Evolutionary conservation across 2,113 vertebrate genomes (phyloP), one percentile per base, ranked within the genome.

Genomic region (Chelonoidis abingdonii): DNA sequence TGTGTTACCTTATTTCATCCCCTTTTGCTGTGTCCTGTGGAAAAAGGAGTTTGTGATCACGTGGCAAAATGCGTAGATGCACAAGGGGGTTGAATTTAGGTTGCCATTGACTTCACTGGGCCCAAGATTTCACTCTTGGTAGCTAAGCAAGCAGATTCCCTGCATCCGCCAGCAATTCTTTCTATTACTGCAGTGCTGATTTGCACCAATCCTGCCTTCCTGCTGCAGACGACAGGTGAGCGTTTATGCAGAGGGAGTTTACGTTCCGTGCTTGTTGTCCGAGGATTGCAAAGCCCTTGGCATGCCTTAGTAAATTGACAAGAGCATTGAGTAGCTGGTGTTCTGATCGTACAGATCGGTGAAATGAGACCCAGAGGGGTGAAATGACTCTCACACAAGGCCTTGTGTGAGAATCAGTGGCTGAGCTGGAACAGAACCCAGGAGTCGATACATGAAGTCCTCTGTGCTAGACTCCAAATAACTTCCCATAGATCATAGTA

Each of bases 351-450:
- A 29, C 62, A 84, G 49, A 54, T 25, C 16, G 76, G 92, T 38
- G 25, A 13, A 38, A 38, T 0, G 22, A 62, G 57, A 76, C 89
- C 38, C 0, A 0, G 80, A 44, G 47, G 47, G 47, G 10, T 2
- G 35, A 5, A 8, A 27, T 4, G 56, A 1, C 3, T 52, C 3
- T 44, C 1, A 2, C 0, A 50, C 81, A 2, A 41, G 31, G 38
- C 88, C 76, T 75, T 25, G 38, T 47, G 9, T 44, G 75, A 13
- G 75, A 13, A 14, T 47, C 41, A 47, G 38, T 10, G 76, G 8
- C 0, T 1, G 57, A 41, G 1, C 38, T 22, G 38, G 14, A 12
- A 5, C 44, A 38, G 89, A 35, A 0, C 0, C 2, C 17, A 49
- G 38, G 35, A 19, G 14, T 7, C 50, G 21, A 59, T 3, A 49